Conservation (phyloP, 2,797 vertebrate genomes). For the Dryobates pubescens region DNA sequence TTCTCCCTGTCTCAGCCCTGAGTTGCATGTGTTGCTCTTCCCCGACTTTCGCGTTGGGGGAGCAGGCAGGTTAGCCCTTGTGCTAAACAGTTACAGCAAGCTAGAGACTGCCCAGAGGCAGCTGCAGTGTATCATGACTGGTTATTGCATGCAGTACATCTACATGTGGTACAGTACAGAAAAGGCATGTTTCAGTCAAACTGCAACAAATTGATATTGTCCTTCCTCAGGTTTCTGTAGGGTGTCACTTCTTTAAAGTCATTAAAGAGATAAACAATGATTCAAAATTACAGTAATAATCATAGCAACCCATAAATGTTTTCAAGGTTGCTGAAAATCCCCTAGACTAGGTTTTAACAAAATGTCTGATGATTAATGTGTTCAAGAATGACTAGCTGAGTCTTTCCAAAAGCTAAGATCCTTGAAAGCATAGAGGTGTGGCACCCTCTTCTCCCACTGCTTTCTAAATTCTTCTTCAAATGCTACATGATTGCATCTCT, state of each 20-base stretch:
- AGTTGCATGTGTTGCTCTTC: too few species aligned
- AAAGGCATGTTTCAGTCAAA: not conserved
- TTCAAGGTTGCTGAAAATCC: not conserved
- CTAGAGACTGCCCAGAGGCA: not conserved
- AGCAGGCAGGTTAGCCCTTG: too few species aligned
- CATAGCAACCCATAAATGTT: not conserved
- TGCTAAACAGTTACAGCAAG: not conserved
- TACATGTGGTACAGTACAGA: not conserved
- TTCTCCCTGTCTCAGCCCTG: too few species aligned
- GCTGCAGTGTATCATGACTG: not conserved
- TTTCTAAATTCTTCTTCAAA: not conserved
- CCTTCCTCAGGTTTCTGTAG: not conserved
- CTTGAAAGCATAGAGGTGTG: not conserved
- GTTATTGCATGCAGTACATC: not conserved
- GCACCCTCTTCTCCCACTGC: not conserved
- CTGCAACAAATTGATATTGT: not conserved
- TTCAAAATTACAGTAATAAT: not conserved
- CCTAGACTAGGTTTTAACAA: not conserved
- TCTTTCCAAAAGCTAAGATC: not conserved
- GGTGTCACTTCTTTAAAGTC: not conserved
- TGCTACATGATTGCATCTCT: rapidly evolving
- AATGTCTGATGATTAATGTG: not conserved
- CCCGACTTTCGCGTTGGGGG: too few species aligned
- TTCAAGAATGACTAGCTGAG: not conserved
- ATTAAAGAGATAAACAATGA: not conserved